Conservation (phyloP, 2,888 invertebrate species). For the Cryptosula pallasiana region DNA sequence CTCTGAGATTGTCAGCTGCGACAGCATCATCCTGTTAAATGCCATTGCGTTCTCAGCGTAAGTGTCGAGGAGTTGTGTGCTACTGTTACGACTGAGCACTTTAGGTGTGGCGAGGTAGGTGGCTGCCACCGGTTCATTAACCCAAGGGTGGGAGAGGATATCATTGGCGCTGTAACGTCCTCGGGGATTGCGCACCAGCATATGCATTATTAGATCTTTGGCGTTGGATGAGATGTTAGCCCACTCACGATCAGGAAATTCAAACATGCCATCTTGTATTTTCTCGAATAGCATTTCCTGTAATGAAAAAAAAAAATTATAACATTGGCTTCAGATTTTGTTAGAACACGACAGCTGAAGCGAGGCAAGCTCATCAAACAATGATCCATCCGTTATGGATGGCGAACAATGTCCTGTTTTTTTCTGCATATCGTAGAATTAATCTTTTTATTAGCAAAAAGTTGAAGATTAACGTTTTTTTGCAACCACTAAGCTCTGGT, state of each 20-base stretch:
- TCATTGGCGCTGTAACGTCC: slow-evolving; percentile 79
- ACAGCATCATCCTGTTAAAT: slow-evolving; percentile 86
- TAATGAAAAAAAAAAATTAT: slow-evolving; percentile 21
- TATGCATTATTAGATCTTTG: slow-evolving; percentile 79
- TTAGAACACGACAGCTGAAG: no score
- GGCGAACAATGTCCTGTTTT: no score
- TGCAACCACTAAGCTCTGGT: no score
- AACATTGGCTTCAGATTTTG: no score
- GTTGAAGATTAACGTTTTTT: no score
- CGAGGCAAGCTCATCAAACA: no score
- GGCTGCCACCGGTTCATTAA: slow-evolving; percentile 38
- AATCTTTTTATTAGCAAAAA: no score
- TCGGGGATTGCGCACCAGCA: slow-evolving; percentile 83
- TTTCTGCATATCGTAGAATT: no score
- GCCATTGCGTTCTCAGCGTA: slow-evolving; percentile 96
- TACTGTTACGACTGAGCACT: slow-evolving; percentile 70
- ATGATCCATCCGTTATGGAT: no score
- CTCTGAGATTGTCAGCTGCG: slow-evolving; percentile 66
- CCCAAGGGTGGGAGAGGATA: slow-evolving; percentile 76
- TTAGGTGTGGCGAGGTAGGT: slow-evolving; percentile 26
- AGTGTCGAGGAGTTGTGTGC: slow-evolving; percentile 86
- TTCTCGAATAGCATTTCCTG: slow-evolving; percentile 84
- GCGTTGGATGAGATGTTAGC: slow-evolving; percentile 78
- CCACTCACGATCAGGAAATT: slow-evolving; percentile 85
- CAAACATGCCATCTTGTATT: slow-evolving; percentile 72